A percentile compares a stretch with the other conserved stretches of the same genome.
Conservation (phyloP, 2,888 invertebrate genomes). For the Ashinkailepas kermadecensis region DNA sequence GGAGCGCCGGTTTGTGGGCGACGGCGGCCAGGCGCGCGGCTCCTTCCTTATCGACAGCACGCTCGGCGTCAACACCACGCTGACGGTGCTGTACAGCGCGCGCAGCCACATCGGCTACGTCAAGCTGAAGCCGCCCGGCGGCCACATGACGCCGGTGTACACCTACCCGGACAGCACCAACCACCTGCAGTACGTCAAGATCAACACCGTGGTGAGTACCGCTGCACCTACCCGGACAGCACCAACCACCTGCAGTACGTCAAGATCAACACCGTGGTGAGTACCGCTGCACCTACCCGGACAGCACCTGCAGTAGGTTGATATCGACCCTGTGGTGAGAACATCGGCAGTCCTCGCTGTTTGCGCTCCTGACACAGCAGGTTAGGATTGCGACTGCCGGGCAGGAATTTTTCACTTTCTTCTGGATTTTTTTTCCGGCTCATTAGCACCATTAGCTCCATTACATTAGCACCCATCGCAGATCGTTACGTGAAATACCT, state of each 20-base stretch:
- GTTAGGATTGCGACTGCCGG: not conserved
- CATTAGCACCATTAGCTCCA: not conserved
- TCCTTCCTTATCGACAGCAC: constrained; percentile 50
- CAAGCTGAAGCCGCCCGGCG: constrained; percentile 11
- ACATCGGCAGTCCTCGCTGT: not conserved
- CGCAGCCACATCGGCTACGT: constrained; percentile 16
- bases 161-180: constrained; percentile 47
- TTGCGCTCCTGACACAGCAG: not conserved
- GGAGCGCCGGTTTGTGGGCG: constrained; percentile 35
- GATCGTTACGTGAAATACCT: not conserved
- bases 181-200: constrained; percentile 40
- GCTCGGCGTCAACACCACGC: constrained; percentile 40
- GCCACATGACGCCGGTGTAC: constrained; percentile 45
- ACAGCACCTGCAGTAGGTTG: too few species aligned
- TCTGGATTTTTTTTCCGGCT: not conserved
- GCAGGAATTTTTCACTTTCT: not conserved
- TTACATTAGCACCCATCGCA: not conserved
- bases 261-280: not conserved
- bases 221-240: constrained; percentile 46
- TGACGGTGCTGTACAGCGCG: constrained; percentile 35
- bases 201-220: not conserved
- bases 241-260: constrained; percentile 44
- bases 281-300: not conserved
- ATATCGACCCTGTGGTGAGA: not conserved
- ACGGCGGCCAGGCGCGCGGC: constrained; percentile 38